These are phyloP conservation scores for Oreochromis spilurus DNA, from an alignment of 2,113 vertebrate genomes.

Conservation along the genomic window DNA sequence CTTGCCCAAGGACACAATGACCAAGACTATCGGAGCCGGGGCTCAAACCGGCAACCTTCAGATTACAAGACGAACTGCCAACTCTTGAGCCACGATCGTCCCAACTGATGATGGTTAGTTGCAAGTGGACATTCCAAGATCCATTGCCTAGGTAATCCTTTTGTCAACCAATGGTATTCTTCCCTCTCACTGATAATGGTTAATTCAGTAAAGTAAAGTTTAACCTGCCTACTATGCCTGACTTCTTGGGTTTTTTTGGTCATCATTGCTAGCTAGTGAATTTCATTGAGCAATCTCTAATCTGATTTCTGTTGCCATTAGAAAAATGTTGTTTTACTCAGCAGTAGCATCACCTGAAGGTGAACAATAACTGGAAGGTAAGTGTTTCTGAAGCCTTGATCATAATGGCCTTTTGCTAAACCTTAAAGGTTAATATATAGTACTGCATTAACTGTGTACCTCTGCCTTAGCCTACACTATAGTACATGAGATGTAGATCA, in stretches of 20 bases:
- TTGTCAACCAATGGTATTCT: background rate
- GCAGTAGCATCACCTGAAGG: background rate
- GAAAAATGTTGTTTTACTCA: background rate
- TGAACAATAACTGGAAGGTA: background rate
- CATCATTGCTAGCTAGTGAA: background rate
- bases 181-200: background rate
- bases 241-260: fast-evolving
- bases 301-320: background rate
- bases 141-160: background rate
- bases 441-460: background rate
- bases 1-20: too few species aligned
- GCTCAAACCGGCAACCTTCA: too few species aligned
- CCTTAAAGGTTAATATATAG: background rate
- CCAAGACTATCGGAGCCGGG: too few species aligned
- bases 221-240: background rate
- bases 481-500: background rate
- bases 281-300: background rate
- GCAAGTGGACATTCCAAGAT: background rate
- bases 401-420: background rate
- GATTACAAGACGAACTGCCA: too few species aligned
- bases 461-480: background rate
- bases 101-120: background rate
- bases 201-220: background rate
- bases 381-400: background rate
- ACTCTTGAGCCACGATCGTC: too few species aligned